Evolutionary conservation across 1,140 invertebrate genomes (phyloP).

Genomic region (Hyles vespertilio): DNA sequence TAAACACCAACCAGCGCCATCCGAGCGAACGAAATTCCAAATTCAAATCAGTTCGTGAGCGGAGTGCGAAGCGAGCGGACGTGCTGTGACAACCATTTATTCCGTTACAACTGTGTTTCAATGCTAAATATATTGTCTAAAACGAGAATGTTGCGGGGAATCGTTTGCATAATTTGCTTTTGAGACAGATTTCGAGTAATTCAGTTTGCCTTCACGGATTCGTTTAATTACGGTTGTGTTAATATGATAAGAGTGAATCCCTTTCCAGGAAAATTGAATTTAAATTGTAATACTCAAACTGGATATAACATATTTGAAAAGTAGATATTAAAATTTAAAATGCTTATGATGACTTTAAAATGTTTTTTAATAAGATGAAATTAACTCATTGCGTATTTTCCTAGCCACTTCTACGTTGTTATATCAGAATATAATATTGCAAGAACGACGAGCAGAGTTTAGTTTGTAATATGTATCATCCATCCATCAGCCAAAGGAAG

Average conservation of each 20-base stretch:
- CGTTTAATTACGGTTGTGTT: conserved; percentile 21
- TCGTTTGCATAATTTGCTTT: conserved; percentile 55
- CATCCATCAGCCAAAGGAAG: too few relatives aligned
- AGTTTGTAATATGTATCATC: too few relatives aligned
- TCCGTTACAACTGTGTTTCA: conserved; percentile 61
- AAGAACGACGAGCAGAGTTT: too few relatives aligned
- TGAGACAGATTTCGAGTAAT: conserved; percentile 36
- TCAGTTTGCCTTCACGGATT: conserved; percentile 33
- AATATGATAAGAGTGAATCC: conserved; percentile 3
- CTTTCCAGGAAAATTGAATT: too few relatives aligned
- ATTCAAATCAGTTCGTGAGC: conserved; percentile 69
- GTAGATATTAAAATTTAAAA: too few relatives aligned
- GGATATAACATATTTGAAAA: too few relatives aligned
- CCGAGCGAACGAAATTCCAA: conserved; percentile 52
- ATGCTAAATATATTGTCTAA: conserved; percentile 66
- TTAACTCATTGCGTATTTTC: too few relatives aligned
- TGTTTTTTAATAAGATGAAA: too few relatives aligned
- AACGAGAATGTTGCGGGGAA: conserved; percentile 51
- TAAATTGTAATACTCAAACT: too few relatives aligned
- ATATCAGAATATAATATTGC: too few relatives aligned
- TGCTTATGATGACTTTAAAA: too few relatives aligned
- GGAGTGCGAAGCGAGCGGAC: conserved; percentile 52
- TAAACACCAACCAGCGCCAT: conserved; percentile 30
- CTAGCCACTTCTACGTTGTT: too few relatives aligned
- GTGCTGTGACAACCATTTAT: conserved; percentile 57